Evolutionary conservation across 2,797 vertebrate species (phyloP).

Genomic region (Taenioides sp.): DNA sequence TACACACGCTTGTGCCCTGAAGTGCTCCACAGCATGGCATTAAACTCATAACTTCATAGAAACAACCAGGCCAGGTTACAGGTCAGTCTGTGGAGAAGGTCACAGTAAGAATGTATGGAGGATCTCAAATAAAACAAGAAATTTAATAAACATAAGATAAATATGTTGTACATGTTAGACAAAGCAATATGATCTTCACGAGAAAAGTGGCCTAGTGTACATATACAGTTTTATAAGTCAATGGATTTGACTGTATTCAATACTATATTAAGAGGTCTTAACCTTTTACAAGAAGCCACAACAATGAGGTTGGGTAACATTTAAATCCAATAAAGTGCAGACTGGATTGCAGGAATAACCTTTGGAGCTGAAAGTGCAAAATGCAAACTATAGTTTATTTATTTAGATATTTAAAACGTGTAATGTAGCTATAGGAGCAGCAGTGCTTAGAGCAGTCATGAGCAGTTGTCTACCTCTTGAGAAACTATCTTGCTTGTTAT

Average conservation of each 20-base stretch:
- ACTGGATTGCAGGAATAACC: constrained; percentile 11
- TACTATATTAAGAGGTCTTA: not conserved
- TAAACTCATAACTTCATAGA: no score
- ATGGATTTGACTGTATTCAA: not conserved
- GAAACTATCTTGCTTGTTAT: constrained; percentile 13
- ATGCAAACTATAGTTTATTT: constrained; percentile 8
- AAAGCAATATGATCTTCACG: not conserved
- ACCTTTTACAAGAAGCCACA: not conserved
- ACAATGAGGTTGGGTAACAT: constrained; percentile 9
- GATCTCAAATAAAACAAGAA: no score
- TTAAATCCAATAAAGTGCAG: constrained; percentile 18
- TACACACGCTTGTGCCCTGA: no score
- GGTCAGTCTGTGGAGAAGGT: no score
- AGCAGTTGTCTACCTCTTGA: constrained; percentile 22
- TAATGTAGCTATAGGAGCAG: not conserved
- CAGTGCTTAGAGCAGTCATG: constrained; percentile 24
- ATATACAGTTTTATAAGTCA: not conserved
- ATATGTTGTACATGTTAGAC: no score
- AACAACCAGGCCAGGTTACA: no score
- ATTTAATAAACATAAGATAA: no score
- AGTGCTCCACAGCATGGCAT: no score
- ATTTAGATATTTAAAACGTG: constrained; percentile 13
- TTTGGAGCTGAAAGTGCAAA: constrained; percentile 10
- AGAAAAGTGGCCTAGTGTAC: no score
- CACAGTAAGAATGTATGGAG: no score